These are phyloP conservation scores for Thamnaconus septentrionalis DNA, from an alignment of 2,113 vertebrate species.

Conservation along the genomic window DNA sequence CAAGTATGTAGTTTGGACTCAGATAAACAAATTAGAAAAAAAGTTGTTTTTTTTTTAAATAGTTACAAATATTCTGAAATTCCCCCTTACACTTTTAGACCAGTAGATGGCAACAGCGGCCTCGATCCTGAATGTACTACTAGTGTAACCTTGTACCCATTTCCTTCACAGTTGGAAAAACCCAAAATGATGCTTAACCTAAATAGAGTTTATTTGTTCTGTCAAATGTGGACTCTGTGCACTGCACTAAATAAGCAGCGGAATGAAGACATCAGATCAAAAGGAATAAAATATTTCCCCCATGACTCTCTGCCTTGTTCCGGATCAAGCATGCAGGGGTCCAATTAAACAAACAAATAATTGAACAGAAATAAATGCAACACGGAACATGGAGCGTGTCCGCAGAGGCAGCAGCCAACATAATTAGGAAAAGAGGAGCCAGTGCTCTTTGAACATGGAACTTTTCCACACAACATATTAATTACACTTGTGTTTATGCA, in stretches of 20 bases:
- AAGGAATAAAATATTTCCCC: conserved; percentile 73
- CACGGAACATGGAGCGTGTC: conserved; percentile 55
- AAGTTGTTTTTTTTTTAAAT: too few relatives aligned
- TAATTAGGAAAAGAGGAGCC: conserved; percentile 62
- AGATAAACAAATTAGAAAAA: too few relatives aligned
- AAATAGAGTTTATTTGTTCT: conserved; percentile 76
- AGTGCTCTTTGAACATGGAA: conserved; percentile 69
- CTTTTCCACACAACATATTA: conserved; percentile 59
- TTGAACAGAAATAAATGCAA: conserved; percentile 76
- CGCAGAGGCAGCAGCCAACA: conserved; percentile 53
- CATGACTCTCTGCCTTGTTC: conserved; percentile 63
- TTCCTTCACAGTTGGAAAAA: conserved; percentile 60
- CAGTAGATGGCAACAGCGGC: conserved; percentile 61
- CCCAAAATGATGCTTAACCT: conserved; percentile 72
- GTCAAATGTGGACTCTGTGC: conserved; percentile 66
- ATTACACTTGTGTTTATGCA: conserved; percentile 63
- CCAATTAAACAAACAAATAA: conserved; percentile 76
- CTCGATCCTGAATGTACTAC: conserved; percentile 9
- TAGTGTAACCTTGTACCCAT: conserved; percentile 50
- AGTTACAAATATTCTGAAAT: too few relatives aligned
- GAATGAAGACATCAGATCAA: conserved; percentile 74
- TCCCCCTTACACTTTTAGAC: not conserved
- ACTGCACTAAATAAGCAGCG: conserved; percentile 63
- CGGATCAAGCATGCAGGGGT: conserved; percentile 60
- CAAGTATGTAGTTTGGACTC: too few relatives aligned